Evolutionary conservation across 1,140 invertebrate species (phyloP).

Genomic region (Dufourea novaeangliae): DNA sequence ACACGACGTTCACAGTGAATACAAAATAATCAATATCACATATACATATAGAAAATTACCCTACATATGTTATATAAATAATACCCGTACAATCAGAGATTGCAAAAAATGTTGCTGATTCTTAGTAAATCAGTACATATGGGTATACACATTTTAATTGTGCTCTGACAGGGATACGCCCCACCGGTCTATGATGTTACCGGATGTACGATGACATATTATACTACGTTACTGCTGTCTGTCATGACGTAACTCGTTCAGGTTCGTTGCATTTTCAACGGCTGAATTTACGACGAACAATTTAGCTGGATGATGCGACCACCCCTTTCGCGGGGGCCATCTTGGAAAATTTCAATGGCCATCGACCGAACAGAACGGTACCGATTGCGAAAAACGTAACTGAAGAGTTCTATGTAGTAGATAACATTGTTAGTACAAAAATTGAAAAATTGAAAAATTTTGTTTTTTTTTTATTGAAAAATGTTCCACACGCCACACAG

Average conservation of each 20-base stretch:
- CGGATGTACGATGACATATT: conserved; percentile 45
- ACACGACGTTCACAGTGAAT: too few relatives aligned
- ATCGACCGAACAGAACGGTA: background rate
- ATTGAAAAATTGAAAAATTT: too few relatives aligned
- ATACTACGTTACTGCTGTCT: conserved; percentile 21
- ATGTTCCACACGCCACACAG: too few relatives aligned
- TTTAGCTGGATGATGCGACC: background rate
- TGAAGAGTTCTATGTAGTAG: too few relatives aligned
- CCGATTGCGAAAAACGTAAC: too few relatives aligned
- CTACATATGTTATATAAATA: too few relatives aligned
- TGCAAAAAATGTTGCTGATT: background rate
- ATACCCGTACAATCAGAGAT: background rate
- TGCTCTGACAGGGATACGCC: conserved; percentile 3
- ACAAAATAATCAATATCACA: too few relatives aligned
- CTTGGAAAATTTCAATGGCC: background rate
- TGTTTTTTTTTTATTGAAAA: too few relatives aligned
- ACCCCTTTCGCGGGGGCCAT: background rate
- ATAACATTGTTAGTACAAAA: too few relatives aligned
- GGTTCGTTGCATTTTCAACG: conserved; percentile 18
- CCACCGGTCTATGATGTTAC: conserved; percentile 10
- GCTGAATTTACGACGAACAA: conserved; percentile 2
- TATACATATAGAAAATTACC: too few relatives aligned
- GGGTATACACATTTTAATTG: background rate
- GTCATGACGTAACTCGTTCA: conserved; percentile 36
- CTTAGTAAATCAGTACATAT: conserved; percentile 6